Evolutionary conservation across 2,888 invertebrate genomes (phyloP).

Genomic region (Thera britannica): DNA sequence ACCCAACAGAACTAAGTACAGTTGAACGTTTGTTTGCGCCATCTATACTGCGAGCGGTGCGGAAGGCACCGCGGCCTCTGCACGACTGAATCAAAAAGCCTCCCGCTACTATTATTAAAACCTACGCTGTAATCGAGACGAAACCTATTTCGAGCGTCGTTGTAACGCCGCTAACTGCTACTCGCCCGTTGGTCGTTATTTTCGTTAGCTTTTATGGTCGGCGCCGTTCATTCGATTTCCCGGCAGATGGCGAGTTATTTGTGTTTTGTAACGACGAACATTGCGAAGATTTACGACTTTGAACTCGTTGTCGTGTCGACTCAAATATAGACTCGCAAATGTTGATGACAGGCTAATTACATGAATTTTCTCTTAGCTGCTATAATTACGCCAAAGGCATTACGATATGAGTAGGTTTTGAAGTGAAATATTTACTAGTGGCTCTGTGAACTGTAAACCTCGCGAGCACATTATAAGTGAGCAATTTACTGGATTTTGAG

Average conservation of each 20-base stretch:
- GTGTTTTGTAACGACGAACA: conserved; percentile 37
- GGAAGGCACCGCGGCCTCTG: conserved; percentile 66
- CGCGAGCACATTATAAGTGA: too few species aligned
- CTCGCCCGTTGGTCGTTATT: conserved; percentile 67
- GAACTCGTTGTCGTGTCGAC: conserved; percentile 13
- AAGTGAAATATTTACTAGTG: too few species aligned
- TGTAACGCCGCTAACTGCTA: conserved; percentile 56
- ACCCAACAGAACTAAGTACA: conserved; percentile 48
- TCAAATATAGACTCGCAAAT: conserved; percentile 16
- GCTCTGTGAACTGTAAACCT: too few species aligned
- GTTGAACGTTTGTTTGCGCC: conserved; percentile 55
- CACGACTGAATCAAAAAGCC: conserved; percentile 66
- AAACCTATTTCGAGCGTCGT: conserved; percentile 58
- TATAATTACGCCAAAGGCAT: not conserved
- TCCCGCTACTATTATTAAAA: conserved; percentile 59
- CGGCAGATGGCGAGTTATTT: conserved; percentile 66
- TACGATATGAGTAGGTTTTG: too few species aligned
- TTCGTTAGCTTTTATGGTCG: conserved; percentile 56
- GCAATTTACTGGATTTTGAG: too few species aligned
- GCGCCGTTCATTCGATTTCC: conserved; percentile 45
- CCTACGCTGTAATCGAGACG: conserved; percentile 56
- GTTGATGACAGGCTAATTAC: conserved; percentile 4
- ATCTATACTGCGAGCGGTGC: conserved; percentile 61
- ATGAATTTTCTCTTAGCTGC: not conserved
- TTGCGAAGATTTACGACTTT: conserved; percentile 23